Base-by-base conservation (phyloP, 1,140 invertebrate genomes). In the Mycetomoellerius zeteki region DNA sequence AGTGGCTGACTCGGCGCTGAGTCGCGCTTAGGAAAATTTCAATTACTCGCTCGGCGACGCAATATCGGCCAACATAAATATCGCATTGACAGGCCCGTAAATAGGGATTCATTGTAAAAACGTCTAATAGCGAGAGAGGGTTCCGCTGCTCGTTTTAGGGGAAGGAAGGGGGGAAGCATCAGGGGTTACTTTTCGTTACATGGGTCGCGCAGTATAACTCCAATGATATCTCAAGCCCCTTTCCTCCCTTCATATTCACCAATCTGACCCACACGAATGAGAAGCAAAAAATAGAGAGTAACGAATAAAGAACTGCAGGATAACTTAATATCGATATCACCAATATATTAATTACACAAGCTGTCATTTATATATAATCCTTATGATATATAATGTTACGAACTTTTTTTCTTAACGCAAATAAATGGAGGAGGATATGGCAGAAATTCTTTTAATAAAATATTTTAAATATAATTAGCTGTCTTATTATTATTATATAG, bases 31-130 rank as follows among this genome's bases (percentile, higher is more conserved):
- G 90, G 90, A 91, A 94, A 94, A 94, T 93, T 95, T 92, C 94
- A 95, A 95, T 95, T 95, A 95, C 92, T 91, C 93, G 94, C 92
- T 93, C 92, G 91, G 92, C 89, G 91, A 92, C 91, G 92, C 93
- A 94, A 94, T 94, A 94, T 94, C 92, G 90, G 88, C 81, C 85
- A 92, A 93, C 94, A 95, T 95, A 95, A 95, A 95, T 94, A 94
- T 94, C 91, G 72, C 91, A 94, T 95, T 94, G 94, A 93, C 93
- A 93, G 92, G 87, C 92, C 88, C 88, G 93, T 93, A 95, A 94
- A 95, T 94, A 93, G 91, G 93, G 91, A 94, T 94, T 93, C 93
- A 94, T 94, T 94, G 92, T 94, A 93, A 94, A 94, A 94, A 94
- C 92, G 94, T 85, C 58, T 91, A 86, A 89, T 91, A 85, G 81